A percentile compares a stretch with the other conserved stretches of the same genome.
phyloP scores from a whole-genome alignment of 2,888 invertebrate genomes.

The Himalopsyche tibetana region DNA sequence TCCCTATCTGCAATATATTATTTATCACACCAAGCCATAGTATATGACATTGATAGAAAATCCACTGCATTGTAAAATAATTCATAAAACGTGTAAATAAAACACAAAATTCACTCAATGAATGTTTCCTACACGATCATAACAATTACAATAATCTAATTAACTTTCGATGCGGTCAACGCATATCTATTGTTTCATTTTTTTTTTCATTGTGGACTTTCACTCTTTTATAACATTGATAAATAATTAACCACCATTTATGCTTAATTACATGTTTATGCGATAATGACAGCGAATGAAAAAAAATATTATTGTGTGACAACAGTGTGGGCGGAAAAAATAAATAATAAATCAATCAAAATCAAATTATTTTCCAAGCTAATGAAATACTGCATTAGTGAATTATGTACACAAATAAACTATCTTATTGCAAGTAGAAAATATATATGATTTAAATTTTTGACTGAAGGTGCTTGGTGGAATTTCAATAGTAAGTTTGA shows the following conservation, averaged over 20 bases:
- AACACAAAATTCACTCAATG: neutral
- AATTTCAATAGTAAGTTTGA: too few species aligned
- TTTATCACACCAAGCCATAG: too few species aligned
- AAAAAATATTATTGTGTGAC: neutral
- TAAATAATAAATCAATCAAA: too few species aligned
- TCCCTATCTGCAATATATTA: too few species aligned
- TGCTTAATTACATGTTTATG: constrained; percentile 38
- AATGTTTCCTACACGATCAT: constrained; percentile 24
- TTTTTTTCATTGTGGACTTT: constrained; percentile 43
- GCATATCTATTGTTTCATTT: constrained; percentile 34
- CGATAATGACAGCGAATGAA: constrained; percentile 19
- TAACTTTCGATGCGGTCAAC: constrained; percentile 35
- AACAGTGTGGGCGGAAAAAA: neutral
- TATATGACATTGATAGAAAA: too few species aligned
- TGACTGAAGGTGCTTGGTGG: too few species aligned
- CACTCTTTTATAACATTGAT: constrained; percentile 43
- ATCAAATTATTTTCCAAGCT: too few species aligned
- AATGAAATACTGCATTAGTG: too few species aligned
- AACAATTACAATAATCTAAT: constrained; percentile 12
- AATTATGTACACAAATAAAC: too few species aligned
- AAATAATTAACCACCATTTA: constrained; percentile 40
- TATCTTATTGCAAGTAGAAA: too few species aligned
- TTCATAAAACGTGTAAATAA: neutral
- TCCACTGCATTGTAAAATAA: neutral
- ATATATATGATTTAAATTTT: too few species aligned